Evolutionary conservation across 2,113 vertebrate species (phyloP).

Genomic region (Podiceps cristatus): DNA sequence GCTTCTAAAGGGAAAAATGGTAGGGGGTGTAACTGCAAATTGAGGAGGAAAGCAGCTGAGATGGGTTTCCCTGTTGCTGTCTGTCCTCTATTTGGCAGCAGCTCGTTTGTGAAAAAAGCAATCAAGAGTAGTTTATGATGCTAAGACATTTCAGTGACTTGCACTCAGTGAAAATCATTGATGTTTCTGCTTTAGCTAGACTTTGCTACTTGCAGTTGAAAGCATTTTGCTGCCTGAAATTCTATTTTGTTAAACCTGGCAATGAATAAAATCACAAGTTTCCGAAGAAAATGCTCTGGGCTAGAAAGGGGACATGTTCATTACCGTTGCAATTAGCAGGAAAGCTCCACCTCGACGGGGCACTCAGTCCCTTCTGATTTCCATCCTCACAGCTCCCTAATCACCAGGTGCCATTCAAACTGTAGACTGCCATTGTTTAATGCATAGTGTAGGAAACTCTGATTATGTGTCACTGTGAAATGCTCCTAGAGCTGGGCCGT

Average conservation of each 20-base stretch:
- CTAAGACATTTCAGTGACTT: conserved; percentile 72
- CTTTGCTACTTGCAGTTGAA: conserved; percentile 74
- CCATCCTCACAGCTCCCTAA: neutral
- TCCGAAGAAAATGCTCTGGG: conserved; percentile 57
- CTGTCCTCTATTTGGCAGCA: conserved; percentile 59
- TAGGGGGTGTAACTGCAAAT: conserved; percentile 47
- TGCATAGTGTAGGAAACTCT: conserved; percentile 41
- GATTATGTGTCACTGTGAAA: conserved; percentile 52
- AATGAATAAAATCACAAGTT: conserved; percentile 70
- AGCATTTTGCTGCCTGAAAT: conserved; percentile 69
- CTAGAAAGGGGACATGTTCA: conserved; percentile 52
- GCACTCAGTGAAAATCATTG: conserved; percentile 70
- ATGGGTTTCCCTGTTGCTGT: conserved; percentile 17
- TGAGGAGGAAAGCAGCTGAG: conserved; percentile 49
- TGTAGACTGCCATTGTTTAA: conserved; percentile 40
- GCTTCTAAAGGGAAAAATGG: conserved; percentile 47
- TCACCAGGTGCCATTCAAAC: conserved; percentile 24
- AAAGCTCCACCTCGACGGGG: conserved; percentile 34
- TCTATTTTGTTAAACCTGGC: conserved; percentile 67
- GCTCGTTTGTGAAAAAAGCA: conserved; percentile 75
- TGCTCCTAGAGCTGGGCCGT: neutral
- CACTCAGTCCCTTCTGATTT: conserved; percentile 20
- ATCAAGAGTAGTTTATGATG: conserved; percentile 74
- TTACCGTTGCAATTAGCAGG: conserved; percentile 66
- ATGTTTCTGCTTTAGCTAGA: conserved; percentile 76